These are phyloP conservation scores for Ypsolopha sequella DNA, from an alignment of 2,888 invertebrate species.

Conservation along the genomic window DNA sequence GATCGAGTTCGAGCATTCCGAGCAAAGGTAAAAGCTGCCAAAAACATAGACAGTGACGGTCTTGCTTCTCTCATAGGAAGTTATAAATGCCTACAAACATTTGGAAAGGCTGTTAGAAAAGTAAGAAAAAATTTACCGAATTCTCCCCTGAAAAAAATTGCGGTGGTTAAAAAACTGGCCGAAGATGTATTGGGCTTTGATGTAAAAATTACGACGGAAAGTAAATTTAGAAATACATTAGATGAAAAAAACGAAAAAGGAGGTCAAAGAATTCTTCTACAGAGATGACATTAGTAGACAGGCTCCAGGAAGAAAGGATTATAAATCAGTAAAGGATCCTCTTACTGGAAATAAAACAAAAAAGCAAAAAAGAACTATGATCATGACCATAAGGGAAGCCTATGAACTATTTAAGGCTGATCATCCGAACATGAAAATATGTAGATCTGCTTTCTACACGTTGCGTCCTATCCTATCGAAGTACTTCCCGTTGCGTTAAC, in stretches of 20 bases:
- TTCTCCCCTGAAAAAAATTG: constrained; percentile 4
- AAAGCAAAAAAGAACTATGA: constrained; percentile 5
- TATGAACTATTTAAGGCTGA: constrained; percentile 4
- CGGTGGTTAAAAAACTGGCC: constrained; percentile 5
- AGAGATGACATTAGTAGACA: constrained; percentile 4
- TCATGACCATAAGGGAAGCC: constrained; percentile 5
- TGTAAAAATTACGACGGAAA: neutral
- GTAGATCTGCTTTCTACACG: constrained; percentile 5
- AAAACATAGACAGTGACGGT: neutral
- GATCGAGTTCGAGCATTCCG: neutral
- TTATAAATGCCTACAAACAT: constrained; percentile 5
- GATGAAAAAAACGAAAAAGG: neutral
- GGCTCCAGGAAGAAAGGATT: constrained; percentile 5
- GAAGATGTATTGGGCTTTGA: neutral
- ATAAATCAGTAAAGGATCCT: constrained; percentile 3
- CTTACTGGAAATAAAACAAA: constrained; percentile 6
- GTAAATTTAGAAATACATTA: neutral
- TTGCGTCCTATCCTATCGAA: constrained; percentile 3
- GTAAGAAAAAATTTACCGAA: constrained; percentile 6
- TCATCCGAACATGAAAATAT: constrained; percentile 4
- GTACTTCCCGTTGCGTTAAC: neutral
- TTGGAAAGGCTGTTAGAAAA: constrained; percentile 6
- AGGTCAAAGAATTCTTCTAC: neutral
- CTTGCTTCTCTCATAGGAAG: too few relatives aligned
- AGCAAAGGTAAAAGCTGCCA: neutral